phyloP scores from a whole-genome alignment of 2,113 vertebrate genomes.

The Monopterus albus region DNA sequence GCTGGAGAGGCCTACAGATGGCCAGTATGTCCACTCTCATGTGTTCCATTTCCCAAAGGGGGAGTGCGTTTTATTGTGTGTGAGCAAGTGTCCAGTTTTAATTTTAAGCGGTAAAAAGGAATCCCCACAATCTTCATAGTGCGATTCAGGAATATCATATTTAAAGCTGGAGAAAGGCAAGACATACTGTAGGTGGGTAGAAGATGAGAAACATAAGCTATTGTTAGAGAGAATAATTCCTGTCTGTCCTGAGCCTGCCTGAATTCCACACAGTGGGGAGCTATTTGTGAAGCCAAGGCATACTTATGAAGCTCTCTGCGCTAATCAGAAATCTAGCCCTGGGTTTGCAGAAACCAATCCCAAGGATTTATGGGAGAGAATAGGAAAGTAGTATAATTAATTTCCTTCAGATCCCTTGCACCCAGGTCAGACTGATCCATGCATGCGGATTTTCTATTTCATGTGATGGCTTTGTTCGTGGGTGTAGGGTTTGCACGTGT shows the following conservation, averaged over 20 bases:
- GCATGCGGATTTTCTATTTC: constrained; percentile 27
- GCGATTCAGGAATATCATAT: background rate
- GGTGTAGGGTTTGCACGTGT: constrained; percentile 19
- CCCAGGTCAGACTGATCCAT: constrained; percentile 36
- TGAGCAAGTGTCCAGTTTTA: constrained; percentile 28
- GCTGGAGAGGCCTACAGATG: constrained; percentile 68
- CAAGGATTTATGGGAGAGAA: constrained; percentile 53
- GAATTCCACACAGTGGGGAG: constrained; percentile 31
- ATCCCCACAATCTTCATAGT: background rate
- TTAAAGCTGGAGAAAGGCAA: constrained; percentile 4
- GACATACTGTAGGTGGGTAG: background rate
- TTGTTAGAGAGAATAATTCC: constrained; percentile 43
- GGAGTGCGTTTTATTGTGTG: constrained; percentile 1
- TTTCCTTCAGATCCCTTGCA: constrained; percentile 63
- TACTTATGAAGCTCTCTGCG: constrained; percentile 56
- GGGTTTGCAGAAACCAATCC: constrained; percentile 56
- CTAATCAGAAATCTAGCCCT: constrained; percentile 69
- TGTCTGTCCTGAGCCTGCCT: constrained; percentile 16
- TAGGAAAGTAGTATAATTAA: constrained; percentile 61
- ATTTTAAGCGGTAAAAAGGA: constrained; percentile 38
- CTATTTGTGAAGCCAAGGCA: constrained; percentile 61
- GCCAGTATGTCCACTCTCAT: constrained; percentile 42
- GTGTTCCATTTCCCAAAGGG: constrained; percentile 36
- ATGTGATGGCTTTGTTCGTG: constrained; percentile 28
- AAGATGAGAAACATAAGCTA: constrained; percentile 10